Conservation (phyloP, 1,140 invertebrate species). For the Heliconius nattereri region DNA sequence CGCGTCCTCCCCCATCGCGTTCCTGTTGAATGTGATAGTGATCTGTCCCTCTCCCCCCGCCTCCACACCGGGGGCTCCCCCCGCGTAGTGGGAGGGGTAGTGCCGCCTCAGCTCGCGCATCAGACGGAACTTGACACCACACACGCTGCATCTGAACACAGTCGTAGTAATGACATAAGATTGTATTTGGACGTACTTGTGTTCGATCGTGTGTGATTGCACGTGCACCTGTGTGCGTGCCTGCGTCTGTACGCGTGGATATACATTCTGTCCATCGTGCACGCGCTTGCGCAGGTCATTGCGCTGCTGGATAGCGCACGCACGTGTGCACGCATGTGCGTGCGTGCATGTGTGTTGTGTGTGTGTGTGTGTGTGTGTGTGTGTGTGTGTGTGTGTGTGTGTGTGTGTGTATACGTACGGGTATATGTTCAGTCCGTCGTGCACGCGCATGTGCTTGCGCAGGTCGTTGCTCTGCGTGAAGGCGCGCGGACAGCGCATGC, state of each 20-base stretch:
- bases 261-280: slow-evolving; percentile 78
- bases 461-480: slow-evolving; percentile 81
- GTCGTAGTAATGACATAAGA: no score
- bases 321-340: slow-evolving; percentile 83
- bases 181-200: not conserved
- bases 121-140: slow-evolving; percentile 67
- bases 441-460: slow-evolving; percentile 75
- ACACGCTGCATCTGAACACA: slow-evolving; percentile 54
- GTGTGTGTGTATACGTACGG: slow-evolving; percentile 56
- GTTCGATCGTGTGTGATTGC: no score
- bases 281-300: slow-evolving; percentile 78
- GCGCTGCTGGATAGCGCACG: slow-evolving; percentile 80
- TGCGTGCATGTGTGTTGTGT: slow-evolving; percentile 57
- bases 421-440: slow-evolving; percentile 79
- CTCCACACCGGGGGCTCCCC: not conserved
- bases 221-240: not conserved
- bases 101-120: slow-evolving; percentile 72
- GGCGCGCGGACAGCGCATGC: slow-evolving; percentile 81
- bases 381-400: not conserved
- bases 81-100: slow-evolving; percentile 68
- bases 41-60: not conserved
- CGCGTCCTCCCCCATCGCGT: not conserved
- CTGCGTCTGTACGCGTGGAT: slow-evolving; percentile 59
- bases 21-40: slow-evolving; percentile 1
- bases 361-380: slow-evolving; percentile 76